These are phyloP conservation scores for Spongilla lacustris DNA, from an alignment of 37 sponge, comb jelly and placozoan species.

Conservation along the genomic window DNA sequence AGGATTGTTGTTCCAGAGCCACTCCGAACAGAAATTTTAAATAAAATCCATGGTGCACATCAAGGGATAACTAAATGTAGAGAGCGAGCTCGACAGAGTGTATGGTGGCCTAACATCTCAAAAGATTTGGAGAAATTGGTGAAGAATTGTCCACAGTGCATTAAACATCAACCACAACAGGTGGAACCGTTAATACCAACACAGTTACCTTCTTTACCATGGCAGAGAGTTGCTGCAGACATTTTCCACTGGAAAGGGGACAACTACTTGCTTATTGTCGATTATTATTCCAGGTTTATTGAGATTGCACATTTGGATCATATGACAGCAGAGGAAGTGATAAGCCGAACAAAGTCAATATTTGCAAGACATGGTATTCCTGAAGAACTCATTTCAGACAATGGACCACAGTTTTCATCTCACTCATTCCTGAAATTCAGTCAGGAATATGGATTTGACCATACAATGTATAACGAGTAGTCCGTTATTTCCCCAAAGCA, in stretches of 20 bases:
- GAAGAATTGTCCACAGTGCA: no score
- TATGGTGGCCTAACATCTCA: conserved; percentile 52
- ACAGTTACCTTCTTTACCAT: conserved; percentile 44
- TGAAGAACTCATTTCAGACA: conserved; percentile 44
- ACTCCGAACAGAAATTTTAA: conserved; percentile 13
- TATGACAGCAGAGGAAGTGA: conserved; percentile 37
- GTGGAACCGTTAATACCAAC: conserved; percentile 13
- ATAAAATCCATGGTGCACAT: conserved; percentile 41
- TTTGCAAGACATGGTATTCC: conserved; percentile 77
- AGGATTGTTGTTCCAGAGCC: no score
- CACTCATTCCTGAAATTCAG: conserved; percentile 57
- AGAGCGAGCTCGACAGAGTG: conserved; percentile 21
- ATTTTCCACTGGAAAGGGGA: conserved; percentile 38
- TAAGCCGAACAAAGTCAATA: conserved; percentile 32
- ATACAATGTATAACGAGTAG: conserved; percentile 60
- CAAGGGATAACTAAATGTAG: no score
- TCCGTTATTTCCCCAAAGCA: conserved; percentile 57
- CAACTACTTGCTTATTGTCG: conserved; percentile 52
- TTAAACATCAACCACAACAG: no score
- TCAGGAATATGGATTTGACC: conserved; percentile 40
- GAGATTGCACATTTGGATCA: conserved; percentile 41
- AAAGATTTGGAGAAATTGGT: conserved; percentile 25
- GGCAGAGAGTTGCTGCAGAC: conserved; percentile 59
- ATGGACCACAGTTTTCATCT: no score
- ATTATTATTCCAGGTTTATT: conserved; percentile 64